These are phyloP conservation scores for Lepilemur septentrionalis DNA, from an alignment of 2,797 vertebrate species.

Conservation along the genomic window DNA sequence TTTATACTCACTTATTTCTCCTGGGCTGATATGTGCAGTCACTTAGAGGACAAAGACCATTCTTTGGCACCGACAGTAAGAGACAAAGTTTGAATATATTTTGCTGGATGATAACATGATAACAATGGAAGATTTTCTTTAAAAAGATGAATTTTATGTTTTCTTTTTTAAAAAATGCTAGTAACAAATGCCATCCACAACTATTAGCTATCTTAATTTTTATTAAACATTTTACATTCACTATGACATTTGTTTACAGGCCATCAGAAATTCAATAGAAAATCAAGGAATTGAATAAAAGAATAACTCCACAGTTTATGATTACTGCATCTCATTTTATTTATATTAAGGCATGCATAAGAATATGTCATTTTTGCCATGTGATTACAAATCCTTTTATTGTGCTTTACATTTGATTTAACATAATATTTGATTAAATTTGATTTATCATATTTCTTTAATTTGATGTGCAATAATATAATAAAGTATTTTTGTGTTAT, in stretches of 20 bases:
- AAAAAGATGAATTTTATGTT: neutral
- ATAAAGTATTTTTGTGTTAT: neutral
- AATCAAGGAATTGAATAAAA: slow-evolving; percentile 22
- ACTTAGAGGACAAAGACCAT: neutral
- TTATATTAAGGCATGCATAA: neutral
- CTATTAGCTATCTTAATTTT: neutral
- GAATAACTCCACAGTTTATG: neutral
- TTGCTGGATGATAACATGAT: neutral
- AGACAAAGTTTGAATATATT: neutral
- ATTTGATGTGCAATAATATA: neutral
- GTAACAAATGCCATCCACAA: neutral
- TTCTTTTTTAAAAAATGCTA: neutral
- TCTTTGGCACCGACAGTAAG: neutral
- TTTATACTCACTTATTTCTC: neutral
- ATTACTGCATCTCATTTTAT: neutral
- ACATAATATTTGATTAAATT: neutral
- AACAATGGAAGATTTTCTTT: neutral
- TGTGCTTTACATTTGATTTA: neutral
- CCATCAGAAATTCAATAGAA: slow-evolving; percentile 21
- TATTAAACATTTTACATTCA: neutral
- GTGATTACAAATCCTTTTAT: neutral
- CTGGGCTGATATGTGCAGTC: neutral
- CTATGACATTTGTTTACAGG: neutral
- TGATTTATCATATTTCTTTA: neutral
- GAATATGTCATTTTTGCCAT: neutral